Conservation (phyloP, 2,113 vertebrate species). For the Kryptolebias marmoratus region DNA sequence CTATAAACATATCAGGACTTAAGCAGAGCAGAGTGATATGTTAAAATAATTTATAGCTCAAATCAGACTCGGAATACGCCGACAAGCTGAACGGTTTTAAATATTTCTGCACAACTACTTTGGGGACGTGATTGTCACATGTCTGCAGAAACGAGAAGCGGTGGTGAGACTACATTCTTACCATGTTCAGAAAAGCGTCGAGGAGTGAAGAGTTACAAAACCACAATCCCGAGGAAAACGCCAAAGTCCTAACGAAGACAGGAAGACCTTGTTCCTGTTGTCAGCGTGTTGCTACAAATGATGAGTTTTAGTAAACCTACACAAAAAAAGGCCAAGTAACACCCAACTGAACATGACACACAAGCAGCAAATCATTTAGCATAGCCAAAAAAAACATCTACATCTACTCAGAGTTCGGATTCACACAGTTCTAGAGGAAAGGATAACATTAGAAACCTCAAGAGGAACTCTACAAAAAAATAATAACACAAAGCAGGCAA, state of each 20-base stretch:
- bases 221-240: constrained; percentile 56
- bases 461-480: constrained; percentile 49
- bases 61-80: constrained; percentile 23
- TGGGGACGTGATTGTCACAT: constrained; percentile 70
- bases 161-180: constrained; percentile 65
- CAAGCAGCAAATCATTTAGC: constrained; percentile 78
- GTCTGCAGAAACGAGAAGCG: constrained; percentile 50
- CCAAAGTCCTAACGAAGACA: constrained; percentile 39
- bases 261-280: constrained; percentile 36
- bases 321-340: constrained; percentile 44
- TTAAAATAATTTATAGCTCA: constrained; percentile 33
- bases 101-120: constrained; percentile 35
- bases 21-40: constrained; percentile 29
- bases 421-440: constrained; percentile 72
- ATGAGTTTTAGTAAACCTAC: constrained; percentile 50
- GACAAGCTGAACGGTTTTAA: constrained; percentile 26
- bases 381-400: constrained; percentile 57
- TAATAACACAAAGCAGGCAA: constrained; percentile 57
- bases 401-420: constrained; percentile 56
- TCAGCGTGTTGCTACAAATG: constrained; percentile 68
- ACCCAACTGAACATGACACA: constrained; percentile 65
- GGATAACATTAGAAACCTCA: constrained; percentile 68
- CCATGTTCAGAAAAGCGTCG: constrained; percentile 47
- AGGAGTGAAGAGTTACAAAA: constrained; percentile 58
- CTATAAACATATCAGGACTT: constrained; percentile 54